Base-by-base conservation (phyloP, 2,888 invertebrate species). In the Protodeltote pygarga region DNA sequence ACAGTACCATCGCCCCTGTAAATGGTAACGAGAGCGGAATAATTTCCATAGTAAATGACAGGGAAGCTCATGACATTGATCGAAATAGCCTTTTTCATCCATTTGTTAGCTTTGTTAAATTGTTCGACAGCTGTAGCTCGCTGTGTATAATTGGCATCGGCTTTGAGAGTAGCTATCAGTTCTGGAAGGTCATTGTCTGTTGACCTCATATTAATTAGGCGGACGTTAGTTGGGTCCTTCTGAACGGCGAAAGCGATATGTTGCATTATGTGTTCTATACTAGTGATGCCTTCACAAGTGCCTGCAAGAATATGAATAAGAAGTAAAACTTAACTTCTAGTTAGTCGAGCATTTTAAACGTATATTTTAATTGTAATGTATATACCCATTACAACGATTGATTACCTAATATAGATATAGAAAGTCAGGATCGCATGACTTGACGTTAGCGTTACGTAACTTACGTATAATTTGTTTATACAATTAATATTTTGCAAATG, bases 11-110 rank as follows among this genome's bases (percentile, higher is more conserved):
- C 95, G 0, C 93, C 91, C 46, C 94, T 93, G 69, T 94, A 96
- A 52, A 97, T 93, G 0, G 94, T 92, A 0, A 96, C 93, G 50
- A 94, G 78, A 0, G 93, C 93, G 24, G 93, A 89, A 63, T 92
- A 95, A 31, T 93, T 93, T 0, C 94, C 94, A 33, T 81, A 92
- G 45, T 84, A 91, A 4, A 73, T 57, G 0, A 95, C 88, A 0
- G 93, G 93, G 81, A 95, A 97, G 32, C 92, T 89, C 94, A 96
- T 94, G 0, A 95, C 93, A 10, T 93, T 93, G 0, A 96, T 70
- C 5, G 93, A 84, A 0, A 95, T 92, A 0, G 94, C 95, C 59
- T 93, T 93, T 74, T 97, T 97, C 77, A 93, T 95, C 97, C 97
- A 97, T 38, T 96, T 90, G 79, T 97, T 96, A 6, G 85, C 88